These are phyloP conservation scores for Yoshiicerus persimilis DNA, from an alignment of 1,140 invertebrate genomes.

Conservation along the genomic window DNA sequence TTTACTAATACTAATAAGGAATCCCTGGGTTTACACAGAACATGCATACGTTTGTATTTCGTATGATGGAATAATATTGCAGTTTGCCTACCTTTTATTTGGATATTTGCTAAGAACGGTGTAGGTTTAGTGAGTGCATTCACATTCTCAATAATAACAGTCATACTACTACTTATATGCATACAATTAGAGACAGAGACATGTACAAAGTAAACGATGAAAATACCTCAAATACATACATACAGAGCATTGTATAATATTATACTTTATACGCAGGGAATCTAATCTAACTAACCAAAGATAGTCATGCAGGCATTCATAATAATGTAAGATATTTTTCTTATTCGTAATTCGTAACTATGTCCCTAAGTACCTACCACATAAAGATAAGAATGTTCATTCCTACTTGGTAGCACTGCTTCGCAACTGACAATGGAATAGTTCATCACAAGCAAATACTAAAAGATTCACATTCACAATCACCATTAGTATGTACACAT, in stretches of 20 bases:
- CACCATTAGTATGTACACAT: background rate
- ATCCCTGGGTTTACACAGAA: background rate
- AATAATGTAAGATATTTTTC: background rate
- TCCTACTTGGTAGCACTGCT: background rate
- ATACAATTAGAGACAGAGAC: no score
- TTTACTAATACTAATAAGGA: background rate
- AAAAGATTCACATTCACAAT: constrained; percentile 18
- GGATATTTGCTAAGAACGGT: background rate
- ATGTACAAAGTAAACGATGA: no score
- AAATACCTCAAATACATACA: no score
- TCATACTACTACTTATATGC: background rate
- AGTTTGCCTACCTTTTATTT: constrained; percentile 12
- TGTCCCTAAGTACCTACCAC: background rate
- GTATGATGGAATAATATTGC: background rate
- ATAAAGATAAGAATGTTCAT: background rate
- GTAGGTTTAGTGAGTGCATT: background rate
- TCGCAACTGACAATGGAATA: background rate
- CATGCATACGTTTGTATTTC: background rate
- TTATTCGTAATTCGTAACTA: background rate
- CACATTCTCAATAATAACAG: background rate
- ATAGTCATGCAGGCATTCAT: background rate
- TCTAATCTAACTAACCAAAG: background rate
- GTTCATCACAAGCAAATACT: constrained; percentile 4
- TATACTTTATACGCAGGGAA: background rate
- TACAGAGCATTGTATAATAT: no score